Evolutionary conservation across 1,140 invertebrate species (phyloP).

Genomic region (Pararge aegeria): DNA sequence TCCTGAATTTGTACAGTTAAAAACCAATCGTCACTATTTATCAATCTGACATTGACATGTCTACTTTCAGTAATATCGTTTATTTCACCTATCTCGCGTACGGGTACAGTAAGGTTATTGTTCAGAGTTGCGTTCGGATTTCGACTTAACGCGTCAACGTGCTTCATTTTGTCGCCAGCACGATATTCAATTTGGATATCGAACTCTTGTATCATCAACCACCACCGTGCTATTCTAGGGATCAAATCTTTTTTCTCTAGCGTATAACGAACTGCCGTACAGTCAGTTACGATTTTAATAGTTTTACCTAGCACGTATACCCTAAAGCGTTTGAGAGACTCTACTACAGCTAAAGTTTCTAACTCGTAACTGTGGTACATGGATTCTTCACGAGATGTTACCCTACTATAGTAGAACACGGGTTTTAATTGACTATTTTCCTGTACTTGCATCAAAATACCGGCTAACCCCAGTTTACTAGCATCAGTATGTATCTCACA

Average conservation of each 20-base stretch:
- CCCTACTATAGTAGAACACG: conserved; percentile 18
- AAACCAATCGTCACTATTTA: conserved; percentile 28
- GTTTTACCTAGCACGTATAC: conserved; percentile 65
- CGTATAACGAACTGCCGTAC: conserved; percentile 35
- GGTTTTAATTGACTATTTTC: no score
- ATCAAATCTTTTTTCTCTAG: conserved; percentile 34
- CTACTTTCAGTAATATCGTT: no score
- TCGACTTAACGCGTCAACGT: conserved; percentile 13
- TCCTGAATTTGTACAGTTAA: conserved; percentile 29
- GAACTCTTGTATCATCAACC: conserved; percentile 6
- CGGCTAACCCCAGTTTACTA: conserved; percentile 26
- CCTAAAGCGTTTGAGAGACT: conserved; percentile 67
- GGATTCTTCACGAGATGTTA: conserved; percentile 49
- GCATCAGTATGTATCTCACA: conserved; percentile 34
- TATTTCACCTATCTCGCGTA: no score
- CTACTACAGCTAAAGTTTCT: no score
- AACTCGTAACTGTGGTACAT: conserved; percentile 60
- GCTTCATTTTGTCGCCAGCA: conserved; percentile 7
- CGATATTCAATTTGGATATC: conserved; percentile 8
- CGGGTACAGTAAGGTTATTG: background rate
- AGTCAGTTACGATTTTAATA: conserved; percentile 73
- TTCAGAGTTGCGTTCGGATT: background rate
- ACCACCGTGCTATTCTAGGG: conserved; percentile 1
- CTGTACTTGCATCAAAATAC: conserved; percentile 27
- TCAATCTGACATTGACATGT: background rate